phyloP scores from a whole-genome alignment of 1,140 invertebrate species.

The Drosophila simulans region DNA sequence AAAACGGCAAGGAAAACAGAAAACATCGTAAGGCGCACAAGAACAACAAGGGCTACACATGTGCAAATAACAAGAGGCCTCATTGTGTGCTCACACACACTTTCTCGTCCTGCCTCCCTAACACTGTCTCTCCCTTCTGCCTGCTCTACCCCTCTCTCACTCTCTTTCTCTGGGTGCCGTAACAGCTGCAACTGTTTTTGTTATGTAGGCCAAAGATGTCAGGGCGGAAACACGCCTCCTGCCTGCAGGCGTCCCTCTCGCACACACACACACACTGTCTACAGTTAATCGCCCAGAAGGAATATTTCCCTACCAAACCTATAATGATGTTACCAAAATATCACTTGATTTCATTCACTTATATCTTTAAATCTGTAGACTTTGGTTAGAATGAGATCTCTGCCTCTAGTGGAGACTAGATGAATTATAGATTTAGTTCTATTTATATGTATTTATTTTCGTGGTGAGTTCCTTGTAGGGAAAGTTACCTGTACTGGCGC shows the following conservation, averaged over 20 bases:
- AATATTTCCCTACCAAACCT: not conserved
- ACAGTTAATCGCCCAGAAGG: constrained; percentile 2
- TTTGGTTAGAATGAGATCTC: too few relatives aligned
- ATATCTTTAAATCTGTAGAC: too few relatives aligned
- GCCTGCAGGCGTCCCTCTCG: constrained; percentile 42
- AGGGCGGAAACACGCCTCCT: constrained; percentile 45
- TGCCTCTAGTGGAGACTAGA: too few relatives aligned
- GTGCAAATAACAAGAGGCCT: constrained; percentile 62
- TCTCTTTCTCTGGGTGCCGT: constrained; percentile 28
- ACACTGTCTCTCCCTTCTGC: not conserved
- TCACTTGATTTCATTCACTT: too few relatives aligned
- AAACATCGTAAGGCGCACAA: constrained; percentile 12
- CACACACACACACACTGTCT: constrained; percentile 11
- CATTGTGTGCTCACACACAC: constrained; percentile 31
- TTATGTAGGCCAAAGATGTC: constrained; percentile 75
- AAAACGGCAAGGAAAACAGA: constrained; percentile 19
- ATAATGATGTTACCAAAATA: not conserved
- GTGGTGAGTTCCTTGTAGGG: not conserved
- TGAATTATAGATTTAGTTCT: too few relatives aligned
- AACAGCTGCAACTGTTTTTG: constrained; percentile 79
- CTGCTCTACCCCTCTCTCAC: not conserved
- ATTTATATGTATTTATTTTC: too few relatives aligned
- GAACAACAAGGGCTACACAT: constrained; percentile 51
- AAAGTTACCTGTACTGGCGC: constrained; percentile 20
- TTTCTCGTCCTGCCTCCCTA: not conserved